A percentile compares a stretch with the other conserved stretches of the same genome.
Conservation (phyloP, 2,888 invertebrate species). For the Torymus texanus region DNA sequence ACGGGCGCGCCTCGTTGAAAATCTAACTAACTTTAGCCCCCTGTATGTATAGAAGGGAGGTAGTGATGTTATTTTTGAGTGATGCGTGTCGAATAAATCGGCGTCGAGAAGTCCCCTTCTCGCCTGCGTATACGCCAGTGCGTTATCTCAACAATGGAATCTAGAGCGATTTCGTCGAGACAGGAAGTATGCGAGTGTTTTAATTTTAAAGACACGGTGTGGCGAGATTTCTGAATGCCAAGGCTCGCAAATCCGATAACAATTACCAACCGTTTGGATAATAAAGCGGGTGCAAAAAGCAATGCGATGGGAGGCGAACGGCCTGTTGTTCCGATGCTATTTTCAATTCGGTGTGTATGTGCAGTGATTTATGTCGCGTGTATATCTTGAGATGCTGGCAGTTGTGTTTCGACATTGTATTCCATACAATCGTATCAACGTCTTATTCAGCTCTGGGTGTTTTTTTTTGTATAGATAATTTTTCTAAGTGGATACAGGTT, state of each 20-base stretch:
- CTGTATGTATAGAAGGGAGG: not conserved
- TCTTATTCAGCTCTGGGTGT: too few species aligned
- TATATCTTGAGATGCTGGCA: too few species aligned
- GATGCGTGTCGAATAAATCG: constrained; percentile 35
- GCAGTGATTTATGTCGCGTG: too few species aligned
- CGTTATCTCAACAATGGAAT: constrained; percentile 57
- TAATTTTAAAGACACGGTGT: constrained; percentile 19
- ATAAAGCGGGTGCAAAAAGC: too few species aligned
- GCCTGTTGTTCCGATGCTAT: too few species aligned
- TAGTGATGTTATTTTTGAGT: not conserved
- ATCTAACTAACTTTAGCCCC: constrained; percentile 31
- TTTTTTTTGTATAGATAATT: too few species aligned
- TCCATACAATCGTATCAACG: too few species aligned
- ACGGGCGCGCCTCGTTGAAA: constrained; percentile 1
- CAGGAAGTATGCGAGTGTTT: not conserved
- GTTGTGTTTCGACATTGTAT: too few species aligned
- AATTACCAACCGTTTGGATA: too few species aligned
- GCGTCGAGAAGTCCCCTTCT: not conserved
- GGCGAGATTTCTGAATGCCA: constrained; percentile 18
- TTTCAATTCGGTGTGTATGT: too few species aligned
- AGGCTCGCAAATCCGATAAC: constrained; percentile 6
- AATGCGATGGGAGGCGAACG: too few species aligned
- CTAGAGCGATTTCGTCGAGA: constrained; percentile 50
- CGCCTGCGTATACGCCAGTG: constrained; percentile 8
- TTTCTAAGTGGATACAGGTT: not conserved